phyloP scores from a whole-genome alignment of 2,888 invertebrate genomes.

The Conops quadrifasciatus region DNA sequence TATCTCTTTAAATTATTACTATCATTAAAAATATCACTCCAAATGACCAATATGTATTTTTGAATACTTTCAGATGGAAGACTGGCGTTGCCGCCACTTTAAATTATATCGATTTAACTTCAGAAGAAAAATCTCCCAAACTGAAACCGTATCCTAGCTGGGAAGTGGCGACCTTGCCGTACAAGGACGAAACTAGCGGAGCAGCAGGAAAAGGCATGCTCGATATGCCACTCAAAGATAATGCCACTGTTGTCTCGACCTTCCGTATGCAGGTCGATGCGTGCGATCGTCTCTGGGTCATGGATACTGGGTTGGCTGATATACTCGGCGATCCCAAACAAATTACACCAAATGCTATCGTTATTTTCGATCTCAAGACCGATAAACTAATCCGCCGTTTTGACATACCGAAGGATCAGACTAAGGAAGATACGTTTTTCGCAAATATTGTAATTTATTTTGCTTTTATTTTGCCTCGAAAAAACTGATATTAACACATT shows the following conservation, averaged over 20 bases:
- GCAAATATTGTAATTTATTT: constrained; percentile 76
- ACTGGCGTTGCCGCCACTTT: constrained; percentile 76
- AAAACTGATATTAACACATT: not conserved
- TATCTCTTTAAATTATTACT: not conserved
- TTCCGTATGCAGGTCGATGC: constrained; percentile 78
- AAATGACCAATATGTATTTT: not conserved
- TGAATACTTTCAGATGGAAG: constrained; percentile 68
- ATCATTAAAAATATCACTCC: not conserved
- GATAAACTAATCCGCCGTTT: constrained; percentile 76
- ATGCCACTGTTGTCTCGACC: constrained; percentile 75
- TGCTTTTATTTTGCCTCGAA: not conserved
- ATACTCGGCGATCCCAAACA: constrained; percentile 75
- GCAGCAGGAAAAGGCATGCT: constrained; percentile 57
- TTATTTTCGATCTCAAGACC: constrained; percentile 77
- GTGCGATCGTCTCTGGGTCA: constrained; percentile 83
- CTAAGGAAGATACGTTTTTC: constrained; percentile 80
- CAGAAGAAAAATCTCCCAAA: constrained; percentile 73
- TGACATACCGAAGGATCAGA: constrained; percentile 72
- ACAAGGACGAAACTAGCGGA: constrained; percentile 66
- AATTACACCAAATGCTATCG: constrained; percentile 72
- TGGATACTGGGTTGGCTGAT: constrained; percentile 81
- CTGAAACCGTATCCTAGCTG: constrained; percentile 81
- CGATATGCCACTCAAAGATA: constrained; percentile 66
- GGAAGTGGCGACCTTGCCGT: constrained; percentile 79
- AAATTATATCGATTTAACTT: constrained; percentile 71